Percentiles rank a stretch among this genome's conserved stretches.
Conservation (phyloP, 2,888 invertebrate genomes). For the Galerucella calmariensis region DNA sequence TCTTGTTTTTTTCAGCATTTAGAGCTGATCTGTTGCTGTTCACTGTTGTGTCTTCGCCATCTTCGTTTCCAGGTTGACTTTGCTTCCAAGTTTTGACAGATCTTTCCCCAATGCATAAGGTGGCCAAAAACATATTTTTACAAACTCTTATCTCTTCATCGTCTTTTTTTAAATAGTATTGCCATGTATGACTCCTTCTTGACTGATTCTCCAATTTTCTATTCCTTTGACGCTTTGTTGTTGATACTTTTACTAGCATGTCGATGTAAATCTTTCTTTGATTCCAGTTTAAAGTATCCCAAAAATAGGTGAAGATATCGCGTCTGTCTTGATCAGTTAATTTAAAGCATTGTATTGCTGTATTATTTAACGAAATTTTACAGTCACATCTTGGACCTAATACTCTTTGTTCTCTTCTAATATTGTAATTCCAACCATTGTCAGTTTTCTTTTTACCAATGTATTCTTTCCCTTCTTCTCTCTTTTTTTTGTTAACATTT, state of each 20-base stretch:
- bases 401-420: neutral
- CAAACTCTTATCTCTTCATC: neutral
- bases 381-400: conserved; percentile 2
- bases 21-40: no score
- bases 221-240: neutral
- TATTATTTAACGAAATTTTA: conserved; percentile 12
- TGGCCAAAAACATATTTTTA: conserved; percentile 1
- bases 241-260: neutral
- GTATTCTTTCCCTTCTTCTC: conserved; percentile 17
- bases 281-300: neutral
- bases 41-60: neutral
- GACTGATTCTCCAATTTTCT: conserved; percentile 1
- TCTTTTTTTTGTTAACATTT: conserved; percentile 29
- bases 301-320: neutral
- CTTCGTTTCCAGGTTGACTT: neutral
- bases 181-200: neutral
- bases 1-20: no score
- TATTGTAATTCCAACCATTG: neutral
- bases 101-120: neutral
- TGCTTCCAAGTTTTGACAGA: neutral
- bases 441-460: conserved; percentile 9
- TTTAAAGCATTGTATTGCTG: conserved; percentile 1
- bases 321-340: neutral
- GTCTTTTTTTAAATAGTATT: neutral
- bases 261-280: neutral